A percentile compares a stretch with the other conserved stretches of the same genome.
phyloP scores from a whole-genome alignment of 2,113 vertebrate genomes.

The Lophotis ruficrista region DNA sequence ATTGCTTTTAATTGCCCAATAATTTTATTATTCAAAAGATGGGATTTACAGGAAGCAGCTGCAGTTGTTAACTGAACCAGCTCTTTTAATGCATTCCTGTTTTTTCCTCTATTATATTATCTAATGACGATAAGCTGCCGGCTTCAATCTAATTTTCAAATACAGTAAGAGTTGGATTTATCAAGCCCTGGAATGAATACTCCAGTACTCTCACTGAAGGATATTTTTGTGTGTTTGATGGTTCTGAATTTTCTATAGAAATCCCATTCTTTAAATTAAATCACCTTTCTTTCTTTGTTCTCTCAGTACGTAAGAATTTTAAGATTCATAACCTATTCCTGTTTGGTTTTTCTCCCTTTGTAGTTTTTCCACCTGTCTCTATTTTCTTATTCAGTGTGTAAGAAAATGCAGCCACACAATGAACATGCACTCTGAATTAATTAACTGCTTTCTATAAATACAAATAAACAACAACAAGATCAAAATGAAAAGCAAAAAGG shows the following conservation, averaged over 20 bases:
- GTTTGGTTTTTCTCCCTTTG: conserved; percentile 25
- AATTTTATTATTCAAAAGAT: conserved; percentile 66
- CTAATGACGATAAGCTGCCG: conserved; percentile 1
- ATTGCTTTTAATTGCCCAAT: conserved; percentile 61
- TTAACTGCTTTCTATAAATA: neutral
- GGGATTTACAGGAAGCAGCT: conserved; percentile 61
- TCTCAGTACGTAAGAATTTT: conserved; percentile 1
- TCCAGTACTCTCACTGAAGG: neutral
- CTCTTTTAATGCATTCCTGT: conserved; percentile 41
- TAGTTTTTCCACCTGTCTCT: neutral
- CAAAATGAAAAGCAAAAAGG: neutral
- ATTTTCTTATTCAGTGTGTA: neutral
- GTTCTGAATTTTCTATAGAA: conserved; percentile 34
- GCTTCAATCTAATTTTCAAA: conserved; percentile 32
- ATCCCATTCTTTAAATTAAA: conserved; percentile 36
- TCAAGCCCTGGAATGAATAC: neutral
- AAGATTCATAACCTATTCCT: conserved; percentile 53
- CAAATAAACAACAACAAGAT: conserved; percentile 1
- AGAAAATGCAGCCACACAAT: neutral
- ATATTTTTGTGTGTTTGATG: neutral
- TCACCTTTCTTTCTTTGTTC: conserved; percentile 46
- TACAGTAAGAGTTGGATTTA: conserved; percentile 32
- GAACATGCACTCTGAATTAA: conserved; percentile 12
- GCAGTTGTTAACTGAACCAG: conserved; percentile 50
- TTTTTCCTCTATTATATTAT: conserved; percentile 39